Base-by-base conservation (phyloP, 2,113 vertebrate species). In the Amazona guildingii region DNA sequence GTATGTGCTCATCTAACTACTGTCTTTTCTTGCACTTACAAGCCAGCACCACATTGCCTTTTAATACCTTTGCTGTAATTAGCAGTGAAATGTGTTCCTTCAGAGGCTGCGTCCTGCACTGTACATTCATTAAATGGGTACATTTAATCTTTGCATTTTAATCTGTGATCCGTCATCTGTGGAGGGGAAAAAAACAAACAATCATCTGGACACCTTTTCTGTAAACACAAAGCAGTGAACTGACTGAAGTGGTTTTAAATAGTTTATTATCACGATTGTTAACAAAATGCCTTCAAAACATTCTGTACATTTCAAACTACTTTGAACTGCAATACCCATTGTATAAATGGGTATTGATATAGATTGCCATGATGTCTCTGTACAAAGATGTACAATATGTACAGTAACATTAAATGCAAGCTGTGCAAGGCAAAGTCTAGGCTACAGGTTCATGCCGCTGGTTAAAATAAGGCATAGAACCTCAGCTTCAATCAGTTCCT, bases 361-460 rank as follows among this genome's bases (percentile, higher is more conserved):
- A 97, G 97, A 97, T 97, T 97, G 98, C 97, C 97, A 90, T 97
- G 97, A 98, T 98, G 98, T 99, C 96, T 98, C 98, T 99, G 98
- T 98, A 98, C 98, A 98, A 97, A 98, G 98, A 99, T 99, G 98
- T 99, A 99, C 99, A 99, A 98, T 99, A 99, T 99, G 99, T 99
- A 99, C 99, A 98, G 97, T 98, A 97, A 98, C 98, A 97, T 68
- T 80, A 96, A 98, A 97, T 95, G 98, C 98, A 98, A 98, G 98
- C 98, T 98, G 97, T 97, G 98, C 97, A 97, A 98, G 98, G 96
- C 97, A 92, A 98, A 98, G 79, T 86, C 97, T 96, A 97, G 94
- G 96, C 96, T 98, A 96, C 95, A 96, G 97, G 96, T 95, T 98
- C 98, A 98, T 99, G 98, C 98, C 98, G 96, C 96, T 87, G 96